Percentiles rank a stretch among this genome's conserved stretches.
Evolutionary conservation across 2,888 invertebrate genomes (phyloP).

Genomic region (Zootermopsis nevadensis): DNA sequence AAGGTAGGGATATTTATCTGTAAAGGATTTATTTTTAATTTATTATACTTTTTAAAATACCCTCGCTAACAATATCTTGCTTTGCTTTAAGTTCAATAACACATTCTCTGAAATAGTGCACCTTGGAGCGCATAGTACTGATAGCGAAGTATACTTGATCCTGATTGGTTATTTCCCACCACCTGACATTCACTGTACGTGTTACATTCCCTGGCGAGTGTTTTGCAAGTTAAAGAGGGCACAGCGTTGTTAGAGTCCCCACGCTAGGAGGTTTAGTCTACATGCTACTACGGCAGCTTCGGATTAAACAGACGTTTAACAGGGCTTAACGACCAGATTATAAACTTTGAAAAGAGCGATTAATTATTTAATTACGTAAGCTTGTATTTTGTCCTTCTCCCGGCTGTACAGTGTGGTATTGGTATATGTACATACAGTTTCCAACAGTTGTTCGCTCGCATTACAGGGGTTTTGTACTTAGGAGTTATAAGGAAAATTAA

Average conservation of each 20-base stretch:
- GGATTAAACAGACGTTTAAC: constrained; percentile 6
- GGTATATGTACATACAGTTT: background rate
- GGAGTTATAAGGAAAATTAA: background rate
- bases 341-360: background rate
- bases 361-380: constrained; percentile 17
- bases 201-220: background rate
- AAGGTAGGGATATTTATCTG: no score
- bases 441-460: background rate
- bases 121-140: no score
- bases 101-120: no score
- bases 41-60: no score
- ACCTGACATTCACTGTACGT: no score
- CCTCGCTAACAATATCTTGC: no score
- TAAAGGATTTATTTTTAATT: no score
- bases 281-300: background rate
- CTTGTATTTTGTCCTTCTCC: background rate
- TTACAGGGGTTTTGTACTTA: background rate
- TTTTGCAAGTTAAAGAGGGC: background rate
- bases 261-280: background rate
- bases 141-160: no score
- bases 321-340: background rate
- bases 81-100: no score
- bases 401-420: background rate
- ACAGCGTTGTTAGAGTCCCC: background rate
- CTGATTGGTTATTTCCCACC: no score